Evolutionary conservation across 2,888 invertebrate genomes (phyloP), one percentile per base, ranked within the genome.

Genomic region (Hirtodrosophila confusa): DNA sequence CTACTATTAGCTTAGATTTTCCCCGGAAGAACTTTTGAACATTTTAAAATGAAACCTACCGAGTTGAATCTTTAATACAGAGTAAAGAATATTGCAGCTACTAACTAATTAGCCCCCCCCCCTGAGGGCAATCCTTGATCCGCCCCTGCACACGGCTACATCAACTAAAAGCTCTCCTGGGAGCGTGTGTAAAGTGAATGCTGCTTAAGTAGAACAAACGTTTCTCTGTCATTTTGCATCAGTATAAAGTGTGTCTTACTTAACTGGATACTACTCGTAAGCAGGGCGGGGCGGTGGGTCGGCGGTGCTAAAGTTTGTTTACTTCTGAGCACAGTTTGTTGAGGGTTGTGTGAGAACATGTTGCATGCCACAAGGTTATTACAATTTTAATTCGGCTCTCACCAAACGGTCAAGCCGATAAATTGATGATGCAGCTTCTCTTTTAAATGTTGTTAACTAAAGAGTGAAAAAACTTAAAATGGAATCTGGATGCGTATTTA

Each of bases 181-280:
- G 64, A 48, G 51, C 74, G 17, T 17, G 63, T 35, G 5, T 55
- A 36, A 60, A 60, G 51, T 49, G 58, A 37, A 44, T 43, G 56
- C 54, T 58, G 56, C 61, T 68, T 40, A 71, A 71, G 75, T 69
- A 67, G 35, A 9, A 43, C 68, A 60, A 60, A 50, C 40, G 43
- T 41, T 50, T 50, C 12, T 12, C 36, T 39, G 37, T 57, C 65
- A 48, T 36, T 17, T 39, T 11, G 8, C 45, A 51, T 45, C 44
- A 7, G 11, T 31, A 11, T 36, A 27, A 27, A 27, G 3, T 17
- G 17, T 17, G 17, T 17, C 17, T 17, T 17, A 27, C 27, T 27
- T 27, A 3, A 27, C 27, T 27, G 1, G 1, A 17, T 17, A 17
- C 17, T 17, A 2, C 17, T 17, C 17, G 17, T 17, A 17, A 17